Evolutionary conservation across 2,797 vertebrate species (phyloP), one percentile per base, ranked within the genome.

Genomic region (Urophycis tenuis): DNA sequence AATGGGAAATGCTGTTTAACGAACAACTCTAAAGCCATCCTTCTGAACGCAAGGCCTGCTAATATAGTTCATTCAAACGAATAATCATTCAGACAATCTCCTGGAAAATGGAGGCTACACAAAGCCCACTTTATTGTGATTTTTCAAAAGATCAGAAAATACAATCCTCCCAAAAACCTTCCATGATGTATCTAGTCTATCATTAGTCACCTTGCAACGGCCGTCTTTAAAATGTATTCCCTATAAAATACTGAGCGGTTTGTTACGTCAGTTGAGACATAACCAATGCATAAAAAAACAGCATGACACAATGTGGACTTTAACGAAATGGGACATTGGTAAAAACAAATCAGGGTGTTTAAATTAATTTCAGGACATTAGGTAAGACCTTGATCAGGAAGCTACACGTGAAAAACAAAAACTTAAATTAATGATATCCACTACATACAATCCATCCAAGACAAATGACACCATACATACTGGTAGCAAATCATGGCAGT

Each of bases 201-300:
- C 81, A 79, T 85, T 79, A 88, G 87, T 81, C 85, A 87, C 78
- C 83, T 83, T 85, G 82, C 83, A 83, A 83, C 83, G 85, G 85
- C 84, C 74, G 83, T 78, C 75, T 83, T 79, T 82, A 87, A 85
- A 88, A 81, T 81, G 85, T 85, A 71, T 86, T 82, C 79, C 86
- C 87, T 90, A 89, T 86, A 92, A 92, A 94, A 94, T 92, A 93
- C 92, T 92, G 91, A 90, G 86, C 89, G 83, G 83, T 86, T 86
- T 87, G 89, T 91, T 90, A 90, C 87, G 90, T 90, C 88, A 81
- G 81, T 84, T 74, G 71, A 83, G 88, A 91, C 86, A 87, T 89
- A 91, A 90, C 83, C 30, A n/a, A 86, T 74, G 87, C 81, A 85
- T 85, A 91, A 90, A 88, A 85, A 87, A 88, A 90, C 78, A 84